These are phyloP conservation scores for Drosophila lowei DNA, from an alignment of 1,140 invertebrate species.

Conservation along the genomic window DNA sequence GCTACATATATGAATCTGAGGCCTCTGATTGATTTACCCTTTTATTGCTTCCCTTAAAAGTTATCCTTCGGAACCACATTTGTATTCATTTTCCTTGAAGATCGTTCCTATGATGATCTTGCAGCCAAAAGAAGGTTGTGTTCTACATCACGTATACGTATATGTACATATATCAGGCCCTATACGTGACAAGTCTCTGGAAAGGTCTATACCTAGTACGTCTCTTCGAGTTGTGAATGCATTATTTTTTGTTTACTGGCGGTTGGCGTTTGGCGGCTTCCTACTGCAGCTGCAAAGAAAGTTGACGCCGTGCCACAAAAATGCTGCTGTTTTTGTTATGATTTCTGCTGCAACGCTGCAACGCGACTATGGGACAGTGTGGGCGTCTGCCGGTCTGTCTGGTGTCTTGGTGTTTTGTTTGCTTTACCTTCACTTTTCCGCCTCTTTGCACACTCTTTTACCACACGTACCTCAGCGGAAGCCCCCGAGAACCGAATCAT, in stretches of 20 bases:
- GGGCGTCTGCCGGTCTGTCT: not conserved
- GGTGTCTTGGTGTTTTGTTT: slow-evolving; percentile 6
- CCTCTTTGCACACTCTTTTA: too few species aligned
- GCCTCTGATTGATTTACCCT: too few species aligned
- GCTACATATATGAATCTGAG: too few species aligned
- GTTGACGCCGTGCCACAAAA: slow-evolving; percentile 14
- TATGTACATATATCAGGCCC: too few species aligned
- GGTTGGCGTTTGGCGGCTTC: slow-evolving; percentile 16
- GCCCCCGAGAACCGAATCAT: slow-evolving; percentile 6
- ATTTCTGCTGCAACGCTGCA: slow-evolving; percentile 9
- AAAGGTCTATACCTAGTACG: too few species aligned
- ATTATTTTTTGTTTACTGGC: slow-evolving; percentile 24
- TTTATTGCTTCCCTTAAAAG: too few species aligned
- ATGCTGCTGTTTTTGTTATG: slow-evolving; percentile 12
- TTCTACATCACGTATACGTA: too few species aligned
- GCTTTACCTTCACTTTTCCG: slow-evolving; percentile 35
- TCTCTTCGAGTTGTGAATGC: slow-evolving; percentile 14
- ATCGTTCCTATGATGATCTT: too few species aligned
- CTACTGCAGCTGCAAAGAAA: slow-evolving; percentile 50
- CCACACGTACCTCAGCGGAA: slow-evolving; percentile 7
- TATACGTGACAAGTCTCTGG: too few species aligned
- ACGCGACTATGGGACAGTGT: not conserved
- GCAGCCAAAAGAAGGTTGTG: too few species aligned
- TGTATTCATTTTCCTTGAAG: too few species aligned
- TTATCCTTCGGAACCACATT: too few species aligned